phyloP scores from a whole-genome alignment of 64 coral and sea anemone genomes.

The Stichodactyla mertensii region DNA sequence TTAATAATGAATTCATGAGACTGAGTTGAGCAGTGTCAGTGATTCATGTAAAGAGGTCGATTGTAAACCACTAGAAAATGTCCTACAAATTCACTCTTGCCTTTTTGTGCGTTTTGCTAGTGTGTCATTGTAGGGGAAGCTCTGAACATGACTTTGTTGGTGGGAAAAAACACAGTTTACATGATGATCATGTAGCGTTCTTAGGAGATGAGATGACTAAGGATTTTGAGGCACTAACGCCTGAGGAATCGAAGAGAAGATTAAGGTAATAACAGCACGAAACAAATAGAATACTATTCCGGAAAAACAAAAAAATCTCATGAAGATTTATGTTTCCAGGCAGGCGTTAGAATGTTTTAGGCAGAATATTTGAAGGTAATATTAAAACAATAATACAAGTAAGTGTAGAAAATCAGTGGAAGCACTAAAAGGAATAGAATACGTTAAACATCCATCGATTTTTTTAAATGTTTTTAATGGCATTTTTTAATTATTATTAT shows the following conservation, averaged over 20 bases:
- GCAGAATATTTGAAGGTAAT: too few relatives aligned
- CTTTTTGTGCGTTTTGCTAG: neutral
- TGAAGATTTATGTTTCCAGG: too few relatives aligned
- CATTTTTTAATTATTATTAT: too few relatives aligned
- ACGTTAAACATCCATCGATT: too few relatives aligned
- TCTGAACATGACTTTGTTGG: slow-evolving; percentile 52
- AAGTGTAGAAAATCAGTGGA: too few relatives aligned
- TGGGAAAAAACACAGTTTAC: slow-evolving; percentile 33
- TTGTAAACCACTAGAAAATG: neutral
- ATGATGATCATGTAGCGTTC: slow-evolving; percentile 77
- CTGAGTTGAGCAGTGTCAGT: neutral
- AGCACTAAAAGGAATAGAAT: too few relatives aligned
- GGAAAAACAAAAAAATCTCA: too few relatives aligned
- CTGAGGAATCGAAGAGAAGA: slow-evolving; percentile 70
- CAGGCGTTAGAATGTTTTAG: too few relatives aligned
- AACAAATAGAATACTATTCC: too few relatives aligned
- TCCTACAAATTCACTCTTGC: neutral
- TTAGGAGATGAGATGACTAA: slow-evolving; percentile 77
- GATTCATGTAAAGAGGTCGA: neutral
- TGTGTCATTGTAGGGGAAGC: slow-evolving; percentile 22
- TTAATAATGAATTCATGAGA: neutral
- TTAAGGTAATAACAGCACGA: slow-evolving; percentile 51
- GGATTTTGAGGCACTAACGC: slow-evolving; percentile 82
- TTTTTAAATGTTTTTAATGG: too few relatives aligned
- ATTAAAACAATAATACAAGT: too few relatives aligned